A percentile compares a stretch with the other conserved stretches of the same genome.
These are phyloP conservation scores for Chrysomela aeneicollis DNA, from an alignment of 2,888 invertebrate genomes.

Conservation along the genomic window DNA sequence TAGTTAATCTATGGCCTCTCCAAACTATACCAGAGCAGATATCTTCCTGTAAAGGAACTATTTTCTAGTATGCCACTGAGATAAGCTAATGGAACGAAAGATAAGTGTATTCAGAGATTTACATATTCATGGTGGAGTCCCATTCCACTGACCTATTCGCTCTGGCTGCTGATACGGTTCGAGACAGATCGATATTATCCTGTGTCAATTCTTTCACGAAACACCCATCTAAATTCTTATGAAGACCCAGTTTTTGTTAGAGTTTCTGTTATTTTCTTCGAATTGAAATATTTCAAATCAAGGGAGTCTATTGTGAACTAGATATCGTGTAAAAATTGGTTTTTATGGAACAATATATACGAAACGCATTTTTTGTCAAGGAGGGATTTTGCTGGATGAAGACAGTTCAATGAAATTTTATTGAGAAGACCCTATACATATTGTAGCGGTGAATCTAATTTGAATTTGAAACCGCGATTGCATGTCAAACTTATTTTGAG, in stretches of 20 bases:
- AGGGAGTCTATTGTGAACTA: too few species aligned
- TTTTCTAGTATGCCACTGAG: neutral
- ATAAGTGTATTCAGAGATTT: constrained; percentile 1
- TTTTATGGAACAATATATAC: too few species aligned
- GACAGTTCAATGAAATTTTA: too few species aligned
- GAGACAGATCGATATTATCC: constrained; percentile 5
- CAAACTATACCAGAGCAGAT: neutral
- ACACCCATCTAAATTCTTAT: neutral
- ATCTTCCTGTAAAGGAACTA: too few species aligned
- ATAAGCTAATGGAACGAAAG: neutral
- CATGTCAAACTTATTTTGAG: too few species aligned
- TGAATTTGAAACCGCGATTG: too few species aligned
- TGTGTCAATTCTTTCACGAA: constrained; percentile 4
- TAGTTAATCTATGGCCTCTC: too few species aligned
- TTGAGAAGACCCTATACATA: too few species aligned
- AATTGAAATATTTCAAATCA: neutral
- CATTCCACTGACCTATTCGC: neutral
- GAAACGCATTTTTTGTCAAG: too few species aligned
- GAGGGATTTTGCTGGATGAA: too few species aligned
- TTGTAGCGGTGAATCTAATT: too few species aligned
- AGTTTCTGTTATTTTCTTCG: neutral
- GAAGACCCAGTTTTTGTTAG: neutral
- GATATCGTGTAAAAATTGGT: too few species aligned
- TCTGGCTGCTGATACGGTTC: neutral
- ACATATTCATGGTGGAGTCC: neutral